Conservation (phyloP, 2,113 vertebrate genomes). For the Stegostoma tigrinum region DNA sequence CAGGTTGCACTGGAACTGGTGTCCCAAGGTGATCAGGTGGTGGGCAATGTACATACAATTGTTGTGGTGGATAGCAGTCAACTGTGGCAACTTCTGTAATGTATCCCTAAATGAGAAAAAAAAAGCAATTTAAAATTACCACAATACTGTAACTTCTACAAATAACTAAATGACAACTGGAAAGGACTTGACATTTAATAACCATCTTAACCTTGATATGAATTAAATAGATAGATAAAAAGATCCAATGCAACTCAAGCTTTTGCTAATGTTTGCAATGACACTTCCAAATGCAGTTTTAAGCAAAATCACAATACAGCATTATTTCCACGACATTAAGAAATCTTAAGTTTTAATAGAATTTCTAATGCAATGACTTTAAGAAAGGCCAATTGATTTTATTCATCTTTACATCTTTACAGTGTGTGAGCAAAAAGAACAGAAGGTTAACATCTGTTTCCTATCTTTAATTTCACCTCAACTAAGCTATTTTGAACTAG, state of each 20-base stretch:
- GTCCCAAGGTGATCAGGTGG: slow-evolving; percentile 85
- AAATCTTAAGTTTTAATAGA: neutral
- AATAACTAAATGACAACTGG: neutral
- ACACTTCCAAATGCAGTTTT: neutral
- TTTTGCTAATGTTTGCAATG: neutral
- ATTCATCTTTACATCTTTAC: too few species aligned
- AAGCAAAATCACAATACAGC: neutral
- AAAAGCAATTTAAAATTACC: neutral
- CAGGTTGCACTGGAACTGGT: slow-evolving; percentile 73
- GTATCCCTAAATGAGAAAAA: slow-evolving; percentile 61
- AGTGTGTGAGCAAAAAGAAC: too few species aligned
- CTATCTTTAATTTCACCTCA: too few species aligned
- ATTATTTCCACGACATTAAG: neutral
- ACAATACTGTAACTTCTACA: neutral
- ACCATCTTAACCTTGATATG: neutral
- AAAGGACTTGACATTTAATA: neutral
- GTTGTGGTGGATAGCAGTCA: slow-evolving; percentile 94
- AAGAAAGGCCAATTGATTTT: neutral
- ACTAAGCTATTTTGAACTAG: too few species aligned
- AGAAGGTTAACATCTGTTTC: too few species aligned
- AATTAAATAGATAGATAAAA: neutral
- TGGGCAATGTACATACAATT: slow-evolving; percentile 97
- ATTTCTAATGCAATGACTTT: neutral
- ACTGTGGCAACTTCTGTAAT: slow-evolving; percentile 86
- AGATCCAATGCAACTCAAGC: neutral